Conservation (phyloP, 92 coral and sea anemone genomes). For the Porites lobata region DNA sequence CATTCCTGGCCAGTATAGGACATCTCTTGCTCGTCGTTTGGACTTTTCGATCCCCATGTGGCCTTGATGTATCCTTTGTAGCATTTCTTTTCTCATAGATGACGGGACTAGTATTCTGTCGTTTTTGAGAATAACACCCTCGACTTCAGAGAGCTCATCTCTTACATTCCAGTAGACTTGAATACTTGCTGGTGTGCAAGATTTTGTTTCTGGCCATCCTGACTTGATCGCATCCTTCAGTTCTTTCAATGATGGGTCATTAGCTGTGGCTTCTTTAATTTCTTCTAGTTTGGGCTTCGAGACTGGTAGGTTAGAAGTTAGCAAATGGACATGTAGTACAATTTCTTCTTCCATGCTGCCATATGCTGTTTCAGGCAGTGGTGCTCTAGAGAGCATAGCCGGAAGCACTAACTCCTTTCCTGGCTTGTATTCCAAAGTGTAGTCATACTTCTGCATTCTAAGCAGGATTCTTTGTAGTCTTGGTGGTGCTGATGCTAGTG, state of each 20-base stretch:
- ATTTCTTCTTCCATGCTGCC: constrained; percentile 74
- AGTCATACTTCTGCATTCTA: constrained; percentile 62
- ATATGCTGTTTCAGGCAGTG: constrained; percentile 29
- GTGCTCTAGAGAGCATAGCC: too few species aligned
- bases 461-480: constrained; percentile 65
- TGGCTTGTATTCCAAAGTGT: constrained; percentile 56
- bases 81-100: too few species aligned
- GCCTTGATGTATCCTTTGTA: too few species aligned
- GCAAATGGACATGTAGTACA: constrained; percentile 56
- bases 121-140: constrained; percentile 70
- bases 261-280: constrained; percentile 10
- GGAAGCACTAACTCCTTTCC: too few species aligned
- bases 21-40: constrained; percentile 75
- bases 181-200: too few species aligned
- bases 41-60: constrained; percentile 77
- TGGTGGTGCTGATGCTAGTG: constrained; percentile 67
- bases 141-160: constrained; percentile 78
- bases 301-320: constrained; percentile 64
- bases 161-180: constrained; percentile 75
- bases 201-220: too few species aligned
- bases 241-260: constrained; percentile 33
- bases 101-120: constrained; percentile 71
- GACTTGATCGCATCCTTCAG: too few species aligned
- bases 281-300: constrained; percentile 59
- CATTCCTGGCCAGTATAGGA: constrained; percentile 44